Conservation (phyloP, 2,113 vertebrate genomes). For the Anoura caudifer region DNA sequence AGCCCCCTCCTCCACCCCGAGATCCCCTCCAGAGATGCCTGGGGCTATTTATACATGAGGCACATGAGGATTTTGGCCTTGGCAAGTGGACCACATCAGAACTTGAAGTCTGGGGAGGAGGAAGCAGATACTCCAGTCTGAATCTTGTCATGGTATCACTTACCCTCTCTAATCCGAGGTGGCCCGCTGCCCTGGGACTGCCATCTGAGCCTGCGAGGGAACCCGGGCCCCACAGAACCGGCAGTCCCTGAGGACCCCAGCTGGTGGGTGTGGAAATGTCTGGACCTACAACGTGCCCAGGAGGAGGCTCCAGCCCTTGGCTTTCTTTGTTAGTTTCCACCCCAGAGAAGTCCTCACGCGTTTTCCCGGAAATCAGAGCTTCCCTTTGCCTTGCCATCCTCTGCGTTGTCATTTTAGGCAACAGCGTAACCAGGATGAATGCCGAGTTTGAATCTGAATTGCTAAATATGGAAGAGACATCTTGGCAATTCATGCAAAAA, state of each 20-base stretch:
- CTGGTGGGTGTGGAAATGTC: slow-evolving; percentile 38
- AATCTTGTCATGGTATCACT: not conserved
- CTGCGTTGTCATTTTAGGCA: not conserved
- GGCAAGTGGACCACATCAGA: not conserved
- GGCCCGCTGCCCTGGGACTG: not conserved
- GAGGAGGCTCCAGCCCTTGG: rapidly evolving
- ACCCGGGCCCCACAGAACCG: not conserved
- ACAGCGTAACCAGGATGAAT: not conserved
- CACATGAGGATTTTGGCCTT: not conserved
- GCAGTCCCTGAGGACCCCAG: slow-evolving; percentile 49
- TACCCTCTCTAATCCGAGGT: not conserved
- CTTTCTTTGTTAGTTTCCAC: not conserved
- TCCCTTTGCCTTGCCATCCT: not conserved
- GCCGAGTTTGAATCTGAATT: not conserved
- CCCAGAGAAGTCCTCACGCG: not conserved
- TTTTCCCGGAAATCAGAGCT: not conserved
- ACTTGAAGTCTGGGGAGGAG: not conserved
- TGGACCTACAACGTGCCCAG: not conserved
- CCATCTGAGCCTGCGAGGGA: not conserved
- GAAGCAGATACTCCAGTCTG: not conserved
- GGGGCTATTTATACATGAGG: slow-evolving; percentile 30
- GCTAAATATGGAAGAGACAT: not conserved
- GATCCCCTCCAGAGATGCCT: not conserved
- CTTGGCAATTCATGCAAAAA: not conserved
- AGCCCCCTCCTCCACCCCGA: not conserved